Base-by-base conservation (phyloP, 2,113 vertebrate genomes). In the Nyctibius bracteatus region DNA sequence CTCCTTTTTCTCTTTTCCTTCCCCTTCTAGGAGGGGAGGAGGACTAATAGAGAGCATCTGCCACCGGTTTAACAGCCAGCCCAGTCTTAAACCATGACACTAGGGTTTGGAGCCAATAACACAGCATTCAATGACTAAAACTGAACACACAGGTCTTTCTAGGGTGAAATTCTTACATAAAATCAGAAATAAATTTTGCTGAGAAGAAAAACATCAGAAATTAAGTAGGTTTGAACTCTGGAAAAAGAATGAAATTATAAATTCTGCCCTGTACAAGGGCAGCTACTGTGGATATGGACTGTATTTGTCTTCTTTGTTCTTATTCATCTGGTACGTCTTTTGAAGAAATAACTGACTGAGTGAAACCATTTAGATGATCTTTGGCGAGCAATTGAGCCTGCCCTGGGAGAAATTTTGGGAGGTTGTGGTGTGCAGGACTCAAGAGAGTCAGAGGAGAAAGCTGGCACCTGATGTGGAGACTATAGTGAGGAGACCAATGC, bases 401-500 rank as follows among this genome's bases (percentile, higher is more conserved):
- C 25, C 78, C 28, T 27, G 10, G 61, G 31, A 25, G 14, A 54
- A n/a, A 31, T 41, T 79, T 71, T 13, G 24, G 25, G 35, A 83
- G 16, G 21, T 10, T 93, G 15, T 0, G 1, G 17, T 39, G 19
- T 41, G 12, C 31, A 54, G 59, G 35, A 37, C 23, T 73, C 3
- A 1, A 46, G 49, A 41, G 30, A 22, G 3, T 14, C 49, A 68
- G 41, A 72, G 12, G 5, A 63, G 12, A 44, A 78, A 84, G 20
- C 7, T 4, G 1, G 10, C 5, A 9, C 4, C 30, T 47, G 28
- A 43, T 12, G 21, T 0, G 2, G 22, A 73, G 18, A 11, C 5
- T 6, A 1, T 5, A 18, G 9, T 1, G 6, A 86, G 62, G 15
- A 81, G 13, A 44, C 19, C n/a, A 49, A 8, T 0, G 2, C 2